phyloP scores from a whole-genome alignment of 1,140 invertebrate genomes.

The Holotrichia oblita region DNA sequence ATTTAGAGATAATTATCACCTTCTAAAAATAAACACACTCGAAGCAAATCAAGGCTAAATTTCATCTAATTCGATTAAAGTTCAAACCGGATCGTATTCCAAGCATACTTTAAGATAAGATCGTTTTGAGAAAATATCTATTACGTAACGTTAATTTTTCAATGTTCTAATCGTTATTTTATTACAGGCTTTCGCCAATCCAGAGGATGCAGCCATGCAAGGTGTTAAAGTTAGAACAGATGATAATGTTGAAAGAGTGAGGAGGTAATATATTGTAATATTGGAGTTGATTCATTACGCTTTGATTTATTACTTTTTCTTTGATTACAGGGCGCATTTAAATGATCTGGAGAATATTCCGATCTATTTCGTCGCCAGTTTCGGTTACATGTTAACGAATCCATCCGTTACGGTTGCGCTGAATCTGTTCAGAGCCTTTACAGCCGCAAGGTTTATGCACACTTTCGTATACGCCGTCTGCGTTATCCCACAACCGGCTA shows the following conservation, averaged over 20 bases:
- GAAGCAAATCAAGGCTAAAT: too few species aligned
- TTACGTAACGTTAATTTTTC: too few species aligned
- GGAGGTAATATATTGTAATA: conserved; percentile 56
- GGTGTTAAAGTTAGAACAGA: conserved; percentile 57
- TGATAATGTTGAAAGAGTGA: conserved; percentile 61
- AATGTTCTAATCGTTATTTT: too few species aligned
- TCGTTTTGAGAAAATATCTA: too few species aligned
- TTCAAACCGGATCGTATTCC: too few species aligned
- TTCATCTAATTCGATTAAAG: too few species aligned
- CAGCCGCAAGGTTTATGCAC: conserved; percentile 68
- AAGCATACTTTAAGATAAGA: too few species aligned
- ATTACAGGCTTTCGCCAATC: conserved; percentile 62
- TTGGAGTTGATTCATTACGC: neutral
- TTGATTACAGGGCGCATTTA: conserved; percentile 69
- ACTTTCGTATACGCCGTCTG: conserved; percentile 71
- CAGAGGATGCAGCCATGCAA: conserved; percentile 59
- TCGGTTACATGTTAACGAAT: conserved; percentile 70
- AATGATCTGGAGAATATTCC: conserved; percentile 83
- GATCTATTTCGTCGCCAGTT: conserved; percentile 70
- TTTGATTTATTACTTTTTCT: conserved; percentile 35
- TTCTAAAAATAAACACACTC: too few species aligned
- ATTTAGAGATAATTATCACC: too few species aligned
- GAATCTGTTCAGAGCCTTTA: conserved; percentile 69
- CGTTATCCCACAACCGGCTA: conserved; percentile 66
- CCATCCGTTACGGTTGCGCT: conserved; percentile 65